These are phyloP conservation scores for Myiopsitta monachus DNA, from an alignment of 2,113 vertebrate species.

Conservation along the genomic window DNA sequence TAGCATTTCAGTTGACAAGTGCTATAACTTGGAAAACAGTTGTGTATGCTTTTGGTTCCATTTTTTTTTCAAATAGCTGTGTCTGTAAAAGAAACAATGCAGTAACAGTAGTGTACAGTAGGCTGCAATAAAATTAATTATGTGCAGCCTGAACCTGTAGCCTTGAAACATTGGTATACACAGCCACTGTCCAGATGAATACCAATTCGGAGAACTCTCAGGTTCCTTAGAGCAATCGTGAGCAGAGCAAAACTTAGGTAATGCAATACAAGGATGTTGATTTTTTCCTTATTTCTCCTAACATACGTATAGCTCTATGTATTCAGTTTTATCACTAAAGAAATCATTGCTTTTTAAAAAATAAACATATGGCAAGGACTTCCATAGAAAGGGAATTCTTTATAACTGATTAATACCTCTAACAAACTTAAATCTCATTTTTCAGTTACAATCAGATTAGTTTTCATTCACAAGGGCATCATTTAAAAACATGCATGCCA, in stretches of 20 bases:
- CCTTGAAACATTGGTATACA: not conserved
- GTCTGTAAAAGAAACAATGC: not conserved
- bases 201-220: not conserved
- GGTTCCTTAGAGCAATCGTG: not conserved
- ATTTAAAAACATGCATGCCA: not conserved
- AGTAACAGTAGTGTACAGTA: not conserved
- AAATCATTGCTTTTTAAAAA: not conserved
- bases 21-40: not conserved
- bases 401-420: not conserved
- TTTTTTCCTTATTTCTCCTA: not conserved
- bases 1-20: not conserved
- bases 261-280: not conserved
- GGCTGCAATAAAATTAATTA: not conserved
- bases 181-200: not conserved
- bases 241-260: not conserved
- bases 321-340: not conserved
- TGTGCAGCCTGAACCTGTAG: not conserved
- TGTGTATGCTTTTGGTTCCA: not conserved
- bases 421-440: not conserved
- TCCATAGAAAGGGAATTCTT: not conserved
- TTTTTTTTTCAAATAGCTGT: not conserved
- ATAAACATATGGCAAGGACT: not conserved
- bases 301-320: not conserved
- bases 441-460: not conserved
- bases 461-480: not conserved